These are phyloP conservation scores for Epirrhoe alternata DNA, from an alignment of 2,888 invertebrate genomes.

Conservation along the genomic window DNA sequence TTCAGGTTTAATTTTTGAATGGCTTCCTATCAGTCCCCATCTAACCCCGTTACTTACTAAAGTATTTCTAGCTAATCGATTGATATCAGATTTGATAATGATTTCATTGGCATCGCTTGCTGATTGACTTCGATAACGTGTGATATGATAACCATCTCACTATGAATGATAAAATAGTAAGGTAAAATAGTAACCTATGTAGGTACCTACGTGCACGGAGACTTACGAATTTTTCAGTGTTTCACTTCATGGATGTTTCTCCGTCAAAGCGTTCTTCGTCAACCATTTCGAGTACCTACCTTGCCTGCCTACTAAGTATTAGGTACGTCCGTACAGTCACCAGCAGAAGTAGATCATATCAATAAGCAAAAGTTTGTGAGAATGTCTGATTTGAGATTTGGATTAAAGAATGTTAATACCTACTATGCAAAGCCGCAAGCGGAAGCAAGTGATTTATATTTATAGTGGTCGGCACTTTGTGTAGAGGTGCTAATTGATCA, in stretches of 20 bases:
- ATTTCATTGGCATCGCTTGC: constrained; percentile 6
- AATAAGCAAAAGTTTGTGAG: too few relatives aligned
- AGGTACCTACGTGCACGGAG: not conserved
- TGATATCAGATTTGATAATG: constrained; percentile 14
- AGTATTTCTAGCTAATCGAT: constrained; percentile 10
- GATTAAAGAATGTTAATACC: too few relatives aligned
- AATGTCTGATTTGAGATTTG: too few relatives aligned
- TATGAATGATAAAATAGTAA: not conserved
- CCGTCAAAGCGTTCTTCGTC: too few relatives aligned
- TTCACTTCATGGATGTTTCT: too few relatives aligned
- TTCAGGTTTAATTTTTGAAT: not conserved
- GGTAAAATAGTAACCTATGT: not conserved
- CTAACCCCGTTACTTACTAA: not conserved
- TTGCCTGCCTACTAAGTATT: too few relatives aligned
- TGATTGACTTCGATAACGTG: constrained; percentile 4
- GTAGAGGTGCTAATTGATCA: constrained; percentile 7
- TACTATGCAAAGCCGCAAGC: too few relatives aligned
- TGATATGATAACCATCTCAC: constrained; percentile 5
- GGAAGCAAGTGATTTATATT: not conserved
- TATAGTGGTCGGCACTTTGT: not conserved
- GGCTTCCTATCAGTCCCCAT: not conserved
- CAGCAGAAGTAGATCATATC: too few relatives aligned
- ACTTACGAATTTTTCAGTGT: not conserved
- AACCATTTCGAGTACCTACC: too few relatives aligned
- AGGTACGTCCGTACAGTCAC: too few relatives aligned